Evolutionary conservation across 2,113 vertebrate species (phyloP).

Genomic region (Ranitomeya variabilis): DNA sequence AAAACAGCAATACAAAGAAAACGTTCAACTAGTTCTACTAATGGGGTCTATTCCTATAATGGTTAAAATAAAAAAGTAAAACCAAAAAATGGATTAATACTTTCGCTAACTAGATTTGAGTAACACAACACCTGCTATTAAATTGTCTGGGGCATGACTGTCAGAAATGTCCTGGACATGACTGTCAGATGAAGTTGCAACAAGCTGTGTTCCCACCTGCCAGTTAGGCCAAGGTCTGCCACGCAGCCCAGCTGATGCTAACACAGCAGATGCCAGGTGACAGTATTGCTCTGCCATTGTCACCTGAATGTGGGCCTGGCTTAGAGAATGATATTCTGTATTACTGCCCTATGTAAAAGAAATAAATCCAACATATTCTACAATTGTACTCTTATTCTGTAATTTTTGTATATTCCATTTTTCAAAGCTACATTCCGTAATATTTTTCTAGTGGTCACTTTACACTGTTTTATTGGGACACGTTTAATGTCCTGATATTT

Average conservation of each 20-base stretch:
- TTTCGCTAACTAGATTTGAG: background rate
- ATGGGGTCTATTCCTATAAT: background rate
- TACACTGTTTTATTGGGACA: background rate
- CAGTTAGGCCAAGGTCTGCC: background rate
- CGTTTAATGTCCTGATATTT: background rate
- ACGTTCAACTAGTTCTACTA: too few species aligned
- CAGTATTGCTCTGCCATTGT: background rate
- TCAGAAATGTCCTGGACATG: background rate
- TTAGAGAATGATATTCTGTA: background rate
- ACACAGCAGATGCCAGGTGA: conserved; percentile 11
- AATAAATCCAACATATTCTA: background rate
- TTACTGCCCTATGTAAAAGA: background rate
- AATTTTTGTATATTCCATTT: background rate
- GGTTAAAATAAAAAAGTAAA: background rate
- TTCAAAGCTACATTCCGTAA: background rate
- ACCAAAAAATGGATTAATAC: background rate
- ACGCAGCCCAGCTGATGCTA: background rate
- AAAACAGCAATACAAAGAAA: too few species aligned
- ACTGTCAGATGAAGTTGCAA: background rate
- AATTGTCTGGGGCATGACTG: background rate
- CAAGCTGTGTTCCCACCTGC: background rate
- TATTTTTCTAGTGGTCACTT: background rate
- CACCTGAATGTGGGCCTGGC: background rate
- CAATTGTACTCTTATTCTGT: background rate
- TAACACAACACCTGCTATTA: background rate